Percentiles rank a stretch among this genome's conserved stretches.
phyloP scores from a whole-genome alignment of 2,797 vertebrate species.

The Rhynchotus rufescens region DNA sequence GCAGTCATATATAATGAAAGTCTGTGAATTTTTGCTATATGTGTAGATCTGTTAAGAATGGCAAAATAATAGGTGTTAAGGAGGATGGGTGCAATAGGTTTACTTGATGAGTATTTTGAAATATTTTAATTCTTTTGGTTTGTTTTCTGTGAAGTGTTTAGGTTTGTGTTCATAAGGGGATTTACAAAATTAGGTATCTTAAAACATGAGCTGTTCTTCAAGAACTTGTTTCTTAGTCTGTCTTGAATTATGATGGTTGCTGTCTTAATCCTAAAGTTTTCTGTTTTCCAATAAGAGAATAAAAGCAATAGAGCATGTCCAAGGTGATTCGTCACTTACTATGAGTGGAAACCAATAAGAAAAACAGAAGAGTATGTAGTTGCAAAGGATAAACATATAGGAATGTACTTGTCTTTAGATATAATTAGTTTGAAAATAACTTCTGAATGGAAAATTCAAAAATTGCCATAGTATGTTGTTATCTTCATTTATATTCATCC shows the following conservation, averaged over 20 bases:
- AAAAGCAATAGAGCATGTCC: background rate
- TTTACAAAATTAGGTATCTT: background rate
- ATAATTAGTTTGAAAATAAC: background rate
- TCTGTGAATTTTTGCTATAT: background rate
- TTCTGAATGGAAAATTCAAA: constrained; percentile 35
- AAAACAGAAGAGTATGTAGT: background rate
- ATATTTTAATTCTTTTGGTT: background rate
- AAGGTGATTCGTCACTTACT: background rate
- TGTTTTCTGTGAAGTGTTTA: background rate
- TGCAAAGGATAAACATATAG: background rate
- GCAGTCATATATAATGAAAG: accelerated
- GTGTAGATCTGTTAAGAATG: background rate
- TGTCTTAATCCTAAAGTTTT: background rate
- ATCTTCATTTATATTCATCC: constrained; percentile 9
- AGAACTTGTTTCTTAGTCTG: background rate
- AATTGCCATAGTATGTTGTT: constrained; percentile 1
- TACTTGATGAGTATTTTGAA: background rate
- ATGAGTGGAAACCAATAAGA: background rate
- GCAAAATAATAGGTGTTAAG: background rate
- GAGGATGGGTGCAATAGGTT: background rate
- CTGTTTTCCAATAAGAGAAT: background rate
- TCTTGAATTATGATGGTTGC: background rate
- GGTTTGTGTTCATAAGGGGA: background rate
- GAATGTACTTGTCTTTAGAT: constrained; percentile 14
- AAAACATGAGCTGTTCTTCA: background rate